Evolutionary conservation across 1,140 invertebrate genomes (phyloP).

Genomic region (Drosophila kikkawai): DNA sequence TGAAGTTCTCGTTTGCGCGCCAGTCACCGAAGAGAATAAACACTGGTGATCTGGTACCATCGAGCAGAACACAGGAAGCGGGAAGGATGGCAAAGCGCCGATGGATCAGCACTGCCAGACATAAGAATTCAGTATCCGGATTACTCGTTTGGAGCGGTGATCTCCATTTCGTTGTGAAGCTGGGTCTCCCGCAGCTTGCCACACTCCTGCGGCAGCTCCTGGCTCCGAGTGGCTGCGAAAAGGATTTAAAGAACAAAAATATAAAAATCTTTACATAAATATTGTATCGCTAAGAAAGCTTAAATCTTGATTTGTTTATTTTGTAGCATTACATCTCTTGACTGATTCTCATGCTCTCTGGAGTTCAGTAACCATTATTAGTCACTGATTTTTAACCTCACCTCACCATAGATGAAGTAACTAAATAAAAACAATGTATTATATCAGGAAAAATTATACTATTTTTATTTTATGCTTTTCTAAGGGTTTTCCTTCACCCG

Average conservation of each 20-base stretch:
- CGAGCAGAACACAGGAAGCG: conserved; percentile 18
- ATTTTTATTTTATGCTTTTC: neutral
- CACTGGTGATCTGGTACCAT: neutral
- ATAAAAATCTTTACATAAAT: neutral
- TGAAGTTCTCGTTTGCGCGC: neutral
- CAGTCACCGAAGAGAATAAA: conserved; percentile 20
- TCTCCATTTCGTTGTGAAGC: conserved; percentile 6
- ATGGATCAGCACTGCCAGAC: conserved; percentile 22
- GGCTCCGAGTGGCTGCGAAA: neutral
- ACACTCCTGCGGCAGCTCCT: conserved; percentile 8
- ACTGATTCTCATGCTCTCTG: neutral
- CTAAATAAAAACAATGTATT: neutral
- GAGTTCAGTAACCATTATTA: neutral
- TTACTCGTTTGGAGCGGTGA: conserved; percentile 14
- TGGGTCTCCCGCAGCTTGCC: conserved; percentile 24
- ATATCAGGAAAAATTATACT: neutral
- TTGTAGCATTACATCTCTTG: neutral
- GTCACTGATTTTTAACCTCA: neutral
- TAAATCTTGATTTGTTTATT: neutral
- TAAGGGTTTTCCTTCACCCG: neutral
- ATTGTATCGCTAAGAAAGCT: no score
- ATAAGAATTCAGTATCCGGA: neutral
- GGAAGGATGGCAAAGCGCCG: conserved; percentile 19
- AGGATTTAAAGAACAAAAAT: neutral
- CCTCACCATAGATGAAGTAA: no score